Evolutionary conservation across 2,113 vertebrate species (phyloP).

Genomic region (Tauraco erythrolophus): DNA sequence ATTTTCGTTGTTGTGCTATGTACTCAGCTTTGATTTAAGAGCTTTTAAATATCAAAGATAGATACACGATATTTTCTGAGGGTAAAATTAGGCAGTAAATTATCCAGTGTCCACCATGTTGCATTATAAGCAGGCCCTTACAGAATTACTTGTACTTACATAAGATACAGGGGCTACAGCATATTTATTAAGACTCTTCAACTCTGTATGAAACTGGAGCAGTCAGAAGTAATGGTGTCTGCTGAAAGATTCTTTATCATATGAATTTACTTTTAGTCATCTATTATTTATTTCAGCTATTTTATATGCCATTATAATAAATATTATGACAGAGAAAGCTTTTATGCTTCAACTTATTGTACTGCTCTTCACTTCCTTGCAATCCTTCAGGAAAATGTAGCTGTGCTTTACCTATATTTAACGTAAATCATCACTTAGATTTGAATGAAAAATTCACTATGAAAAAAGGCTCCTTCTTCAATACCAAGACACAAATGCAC

Average conservation of each 20-base stretch:
- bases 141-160: slow-evolving; percentile 73
- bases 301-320: slow-evolving; percentile 97
- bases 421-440: slow-evolving; percentile 89
- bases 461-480: slow-evolving; percentile 75
- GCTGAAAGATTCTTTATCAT: slow-evolving; percentile 92
- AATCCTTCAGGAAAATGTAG: slow-evolving; percentile 90
- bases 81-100: slow-evolving; percentile 69
- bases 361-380: slow-evolving; percentile 88
- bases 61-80: not conserved
- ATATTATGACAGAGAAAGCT: slow-evolving; percentile 93
- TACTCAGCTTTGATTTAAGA: slow-evolving; percentile 43
- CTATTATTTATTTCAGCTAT: slow-evolving; percentile 97
- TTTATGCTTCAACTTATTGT: slow-evolving; percentile 87
- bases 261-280: slow-evolving; percentile 91
- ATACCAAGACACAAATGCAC: slow-evolving; percentile 72
- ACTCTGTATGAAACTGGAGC: slow-evolving; percentile 78
- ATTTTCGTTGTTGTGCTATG: not conserved
- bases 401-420: slow-evolving; percentile 90
- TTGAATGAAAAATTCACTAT: slow-evolving; percentile 83
- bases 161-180: slow-evolving; percentile 66
- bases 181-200: slow-evolving; percentile 86
- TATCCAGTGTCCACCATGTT: slow-evolving; percentile 61
- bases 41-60: slow-evolving; percentile 52
- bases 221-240: slow-evolving; percentile 89
- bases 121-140: slow-evolving; percentile 66